These are phyloP conservation scores for Syngnathoides biaculeatus DNA, from an alignment of 2,113 vertebrate species.

Conservation along the genomic window DNA sequence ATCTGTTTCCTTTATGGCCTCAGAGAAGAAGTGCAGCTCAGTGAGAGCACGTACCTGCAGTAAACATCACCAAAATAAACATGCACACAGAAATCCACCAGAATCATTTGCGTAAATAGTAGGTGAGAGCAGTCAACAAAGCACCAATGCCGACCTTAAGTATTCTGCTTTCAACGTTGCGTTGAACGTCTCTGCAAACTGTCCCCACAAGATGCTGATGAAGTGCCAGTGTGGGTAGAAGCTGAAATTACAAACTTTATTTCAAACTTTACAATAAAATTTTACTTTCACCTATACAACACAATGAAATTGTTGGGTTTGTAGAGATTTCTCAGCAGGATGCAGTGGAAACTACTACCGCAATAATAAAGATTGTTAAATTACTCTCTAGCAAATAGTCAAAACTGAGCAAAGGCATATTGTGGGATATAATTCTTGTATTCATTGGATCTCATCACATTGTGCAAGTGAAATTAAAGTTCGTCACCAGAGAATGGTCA, in stretches of 20 bases:
- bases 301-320: background rate
- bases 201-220: slow-evolving; percentile 82
- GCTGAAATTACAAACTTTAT: slow-evolving; percentile 67
- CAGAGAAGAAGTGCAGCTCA: slow-evolving; percentile 62
- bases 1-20: slow-evolving; percentile 62
- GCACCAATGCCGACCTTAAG: slow-evolving; percentile 78
- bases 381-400: too few species aligned
- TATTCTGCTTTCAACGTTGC: slow-evolving; percentile 79
- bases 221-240: slow-evolving; percentile 82
- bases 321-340: too few species aligned
- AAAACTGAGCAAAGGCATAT: too few species aligned
- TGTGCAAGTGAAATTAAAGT: background rate
- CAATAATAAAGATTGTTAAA: background rate
- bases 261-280: background rate
- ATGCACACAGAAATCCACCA: background rate
- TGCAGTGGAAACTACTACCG: background rate
- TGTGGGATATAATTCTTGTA: background rate
- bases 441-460: background rate
- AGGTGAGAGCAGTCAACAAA: background rate
- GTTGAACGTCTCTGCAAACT: slow-evolving; percentile 80
- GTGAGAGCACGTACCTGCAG: slow-evolving; percentile 58
- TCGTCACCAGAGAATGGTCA: too few species aligned
- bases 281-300: background rate
- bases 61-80: slow-evolving; percentile 17
- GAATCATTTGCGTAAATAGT: background rate